Evolutionary conservation across 2,113 vertebrate genomes (phyloP), one percentile per base, ranked within the genome.

Genomic region (Alligator sinensis): DNA sequence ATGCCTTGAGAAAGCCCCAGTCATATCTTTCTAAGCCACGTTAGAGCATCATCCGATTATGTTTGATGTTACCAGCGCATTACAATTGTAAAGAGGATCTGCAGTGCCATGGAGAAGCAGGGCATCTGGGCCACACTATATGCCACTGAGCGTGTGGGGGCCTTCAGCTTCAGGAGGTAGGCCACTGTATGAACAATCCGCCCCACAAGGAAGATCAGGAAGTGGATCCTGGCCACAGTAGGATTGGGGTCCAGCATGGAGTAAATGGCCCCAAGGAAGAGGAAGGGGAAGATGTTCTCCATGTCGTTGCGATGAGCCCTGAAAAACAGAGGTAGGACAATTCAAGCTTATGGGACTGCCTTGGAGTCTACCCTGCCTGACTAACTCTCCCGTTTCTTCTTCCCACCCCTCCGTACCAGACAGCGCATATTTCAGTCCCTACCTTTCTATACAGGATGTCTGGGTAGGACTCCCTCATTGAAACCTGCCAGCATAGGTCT

Each of bases 201-300:
- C 12, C 96, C 98, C 60, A 97, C 1, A 5, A 99, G 98, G 97
- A 99, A 99, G 55, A 98, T 66, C 19, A 99, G 94, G 95, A 99
- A 99, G 94, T 99, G 99, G 24, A 98, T 87, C 88, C 98, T 98
- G 77, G 99, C 99, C n/a, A 98, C 85, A 0, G 91, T 1, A 0
- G 98, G 97, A 1, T 96, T 97, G 9, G 99, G 99, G 22, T 98
- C 98, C 7, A 98, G 98, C 97, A 99, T 89, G 64, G 98, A 98
- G 97, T 99, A 99, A 96, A 99, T 24, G 0, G 99, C 97, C 5
- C 99, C 99, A 2, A 99, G 97, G 96, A 99, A 99, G 59, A 99
- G 98, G 97, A 99, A 99, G 3, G 99, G 99, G 8, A 98, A 97
- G 95, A 99, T 99, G 97, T 98, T 99, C 97, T 99, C 99, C 98